Conservation (phyloP, 1,140 invertebrate genomes). For the Temnothorax nylanderi region DNA sequence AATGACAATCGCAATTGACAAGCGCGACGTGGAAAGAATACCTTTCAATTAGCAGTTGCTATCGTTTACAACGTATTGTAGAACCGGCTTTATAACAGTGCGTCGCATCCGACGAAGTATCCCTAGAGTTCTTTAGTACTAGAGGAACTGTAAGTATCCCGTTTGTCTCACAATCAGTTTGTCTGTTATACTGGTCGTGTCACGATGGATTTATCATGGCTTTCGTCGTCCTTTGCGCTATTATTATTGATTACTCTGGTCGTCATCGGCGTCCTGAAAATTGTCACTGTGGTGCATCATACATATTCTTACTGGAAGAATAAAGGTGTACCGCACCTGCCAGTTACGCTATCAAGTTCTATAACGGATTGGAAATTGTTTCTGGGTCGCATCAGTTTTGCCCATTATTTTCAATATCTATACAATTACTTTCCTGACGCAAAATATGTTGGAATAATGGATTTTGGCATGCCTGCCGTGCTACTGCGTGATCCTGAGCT, state of each 20-base stretch:
- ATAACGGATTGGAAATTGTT: conserved; percentile 1
- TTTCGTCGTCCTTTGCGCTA: conserved; percentile 65
- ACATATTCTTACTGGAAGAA: conserved; percentile 62
- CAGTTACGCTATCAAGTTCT: background rate
- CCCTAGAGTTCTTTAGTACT: too few species aligned
- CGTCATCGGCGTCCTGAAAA: background rate
- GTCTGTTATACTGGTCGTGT: too few species aligned
- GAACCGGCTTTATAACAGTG: background rate
- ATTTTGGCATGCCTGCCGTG: too few species aligned
- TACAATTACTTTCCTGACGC: too few species aligned
- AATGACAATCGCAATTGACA: too few species aligned
- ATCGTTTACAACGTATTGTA: too few species aligned
- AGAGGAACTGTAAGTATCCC: background rate
- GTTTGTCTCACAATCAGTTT: background rate
- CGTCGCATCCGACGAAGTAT: background rate
- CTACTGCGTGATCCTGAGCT: too few species aligned
- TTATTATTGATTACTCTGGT: conserved; percentile 17
- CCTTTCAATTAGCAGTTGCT: too few species aligned
- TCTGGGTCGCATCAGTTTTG: background rate
- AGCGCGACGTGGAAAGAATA: too few species aligned
- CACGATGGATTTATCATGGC: background rate
- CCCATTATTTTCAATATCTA: background rate
- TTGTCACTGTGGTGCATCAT: background rate
- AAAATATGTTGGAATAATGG: too few species aligned
- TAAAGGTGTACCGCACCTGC: background rate